Base-by-base conservation (phyloP, 2,888 invertebrate species). In the Mimas tiliae region DNA sequence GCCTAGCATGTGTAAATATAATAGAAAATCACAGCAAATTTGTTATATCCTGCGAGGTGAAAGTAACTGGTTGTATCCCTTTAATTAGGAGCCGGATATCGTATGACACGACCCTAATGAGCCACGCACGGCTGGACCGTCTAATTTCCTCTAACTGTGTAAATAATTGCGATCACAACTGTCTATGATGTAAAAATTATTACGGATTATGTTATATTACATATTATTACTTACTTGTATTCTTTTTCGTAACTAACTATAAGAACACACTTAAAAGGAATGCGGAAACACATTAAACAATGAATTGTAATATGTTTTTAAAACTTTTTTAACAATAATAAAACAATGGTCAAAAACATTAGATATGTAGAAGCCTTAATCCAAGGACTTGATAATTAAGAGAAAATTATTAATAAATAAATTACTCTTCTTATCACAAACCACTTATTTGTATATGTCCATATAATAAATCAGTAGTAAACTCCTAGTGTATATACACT, bases 21-120 rank as follows among this genome's bases (percentile, higher is more conserved):
- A 65, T 69, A 80, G 84, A 87, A 86, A 86, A 90, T 89, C 80
- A 81, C 78, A 76, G 76, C 72, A 79, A 81, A 88, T 88, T 81
- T 81, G 81, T 88, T 81, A 86, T 82, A 84, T 82, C 80, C 79
- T 79, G 68, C 68, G 74, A 76, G 73, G 77, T 84, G 86, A 84
- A 87, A 70, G 81, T 79, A 83, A 81, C 80, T 79, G 74, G 78
- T 73, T 68, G 73, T 65, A 70, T 80, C 76, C 84, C 83, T 88
- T 85, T 88, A 90, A 92, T 91, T 90, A 88, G 80, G 70, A 69
- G 72, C 89, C 86, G 92, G 91, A 91, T 87, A 89, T 88, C 83
- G 81, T 72, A 73, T 72, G 72, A 73, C 75, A 73, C 58, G 38
- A 58, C 77, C 77, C 83, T 93, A 91, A 92, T 86, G 88, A 91